Percentiles rank a stretch among this genome's conserved stretches.
These are phyloP conservation scores for Oreocharis arfaki DNA, from an alignment of 2,113 vertebrate species.

Conservation along the genomic window DNA sequence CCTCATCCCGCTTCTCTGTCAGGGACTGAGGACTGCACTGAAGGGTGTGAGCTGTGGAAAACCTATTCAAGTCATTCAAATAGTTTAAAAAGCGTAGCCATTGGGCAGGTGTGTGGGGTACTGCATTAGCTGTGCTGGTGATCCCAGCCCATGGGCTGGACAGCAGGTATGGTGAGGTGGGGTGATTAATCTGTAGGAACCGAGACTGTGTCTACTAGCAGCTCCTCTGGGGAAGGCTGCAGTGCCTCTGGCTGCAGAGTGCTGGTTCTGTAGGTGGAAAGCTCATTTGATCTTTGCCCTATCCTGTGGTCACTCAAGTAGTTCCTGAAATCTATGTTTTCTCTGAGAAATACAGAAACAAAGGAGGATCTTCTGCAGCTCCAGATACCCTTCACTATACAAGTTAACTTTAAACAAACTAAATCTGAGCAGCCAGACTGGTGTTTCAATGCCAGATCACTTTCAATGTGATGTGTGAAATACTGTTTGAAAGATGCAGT, in stretches of 20 bases:
- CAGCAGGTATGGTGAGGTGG: fast-evolving
- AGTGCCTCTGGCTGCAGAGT: neutral
- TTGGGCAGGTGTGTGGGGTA: neutral
- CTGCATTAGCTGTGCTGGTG: neutral
- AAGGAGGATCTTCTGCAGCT: neutral
- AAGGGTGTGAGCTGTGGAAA: neutral
- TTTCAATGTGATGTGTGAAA: neutral
- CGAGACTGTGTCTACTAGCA: neutral
- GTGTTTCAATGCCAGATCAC: neutral
- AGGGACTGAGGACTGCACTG: fast-evolving
- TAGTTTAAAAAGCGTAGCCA: neutral
- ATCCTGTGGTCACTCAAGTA: neutral
- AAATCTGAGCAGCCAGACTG: neutral
- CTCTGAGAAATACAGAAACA: neutral
- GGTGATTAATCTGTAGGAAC: neutral
- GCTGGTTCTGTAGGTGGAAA: neutral
- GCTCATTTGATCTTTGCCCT: neutral
- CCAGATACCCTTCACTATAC: neutral
- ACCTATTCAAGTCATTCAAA: neutral
- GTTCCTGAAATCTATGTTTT: neutral
- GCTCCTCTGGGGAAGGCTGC: neutral
- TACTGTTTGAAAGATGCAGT: neutral
- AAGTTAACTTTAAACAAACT: neutral
- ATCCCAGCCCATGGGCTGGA: neutral
- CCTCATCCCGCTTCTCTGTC: fast-evolving